Evolutionary conservation across 2,888 invertebrate species (phyloP).

Genomic region (Cerastis leucographa): DNA sequence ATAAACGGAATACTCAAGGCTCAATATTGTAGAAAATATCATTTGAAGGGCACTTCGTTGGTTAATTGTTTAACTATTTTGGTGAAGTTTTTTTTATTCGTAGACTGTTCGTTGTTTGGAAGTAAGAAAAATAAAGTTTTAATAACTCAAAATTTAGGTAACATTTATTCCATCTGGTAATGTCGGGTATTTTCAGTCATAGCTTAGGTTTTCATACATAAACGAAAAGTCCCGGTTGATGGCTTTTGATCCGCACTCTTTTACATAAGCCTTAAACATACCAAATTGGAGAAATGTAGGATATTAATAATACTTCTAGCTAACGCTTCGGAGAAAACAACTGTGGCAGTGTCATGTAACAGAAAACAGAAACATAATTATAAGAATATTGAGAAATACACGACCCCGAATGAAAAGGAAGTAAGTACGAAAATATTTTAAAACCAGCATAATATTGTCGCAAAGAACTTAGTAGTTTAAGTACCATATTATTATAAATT

Average conservation of each 20-base stretch:
- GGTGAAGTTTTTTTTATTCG: neutral
- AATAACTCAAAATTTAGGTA: neutral
- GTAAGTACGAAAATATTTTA: neutral
- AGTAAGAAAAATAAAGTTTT: neutral
- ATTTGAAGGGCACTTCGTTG: neutral
- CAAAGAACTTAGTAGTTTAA: neutral
- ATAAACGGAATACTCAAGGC: neutral
- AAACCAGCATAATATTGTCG: constrained; percentile 5
- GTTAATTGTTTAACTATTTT: neutral
- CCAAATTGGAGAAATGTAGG: neutral
- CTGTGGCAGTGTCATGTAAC: neutral
- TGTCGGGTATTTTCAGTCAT: neutral
- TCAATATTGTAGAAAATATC: neutral
- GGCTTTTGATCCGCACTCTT: neutral
- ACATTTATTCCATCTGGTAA: neutral
- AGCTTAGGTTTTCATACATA: neutral
- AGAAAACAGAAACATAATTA: neutral
- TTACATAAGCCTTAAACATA: too few species aligned
- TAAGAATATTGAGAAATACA: neutral
- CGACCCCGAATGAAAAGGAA: neutral
- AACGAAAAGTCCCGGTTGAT: neutral
- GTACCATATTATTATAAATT: constrained; percentile 25
- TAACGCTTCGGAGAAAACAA: neutral
- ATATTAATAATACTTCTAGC: neutral
- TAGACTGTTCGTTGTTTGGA: neutral